Evolutionary conservation across 2,113 vertebrate species (phyloP).

Genomic region (Melierax canorus): DNA sequence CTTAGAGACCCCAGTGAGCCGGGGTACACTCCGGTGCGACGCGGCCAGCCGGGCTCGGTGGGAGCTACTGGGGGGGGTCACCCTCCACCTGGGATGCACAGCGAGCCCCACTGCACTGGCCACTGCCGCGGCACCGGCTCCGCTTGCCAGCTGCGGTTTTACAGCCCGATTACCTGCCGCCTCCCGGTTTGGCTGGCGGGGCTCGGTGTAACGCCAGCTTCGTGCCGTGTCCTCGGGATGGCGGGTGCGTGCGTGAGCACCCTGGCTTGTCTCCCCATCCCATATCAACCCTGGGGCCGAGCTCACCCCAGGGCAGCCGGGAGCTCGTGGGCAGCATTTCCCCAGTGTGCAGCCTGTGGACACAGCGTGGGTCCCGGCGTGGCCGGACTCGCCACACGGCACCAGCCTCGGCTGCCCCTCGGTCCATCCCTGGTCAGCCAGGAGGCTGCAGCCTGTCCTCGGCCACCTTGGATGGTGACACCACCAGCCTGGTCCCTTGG

Average conservation of each 20-base stretch:
- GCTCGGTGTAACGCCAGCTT: fast-evolving
- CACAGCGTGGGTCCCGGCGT: fast-evolving
- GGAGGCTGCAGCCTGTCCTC: background rate
- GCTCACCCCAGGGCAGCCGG: fast-evolving
- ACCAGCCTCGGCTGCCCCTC: no score
- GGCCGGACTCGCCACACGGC: fast-evolving
- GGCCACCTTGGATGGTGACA: fast-evolving
- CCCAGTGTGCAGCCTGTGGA: fast-evolving
- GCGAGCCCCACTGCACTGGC: background rate
- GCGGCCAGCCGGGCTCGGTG: fast-evolving
- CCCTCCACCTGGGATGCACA: background rate
- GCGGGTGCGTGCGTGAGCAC: fast-evolving
- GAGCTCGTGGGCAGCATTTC: fast-evolving
- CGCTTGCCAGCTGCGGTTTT: background rate
- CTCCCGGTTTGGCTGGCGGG: background rate
- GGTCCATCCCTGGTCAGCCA: background rate
- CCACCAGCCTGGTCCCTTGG: background rate
- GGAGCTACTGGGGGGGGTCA: background rate
- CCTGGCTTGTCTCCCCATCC: fast-evolving
- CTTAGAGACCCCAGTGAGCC: background rate
- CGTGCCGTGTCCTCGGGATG: fast-evolving
- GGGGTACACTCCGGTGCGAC: background rate
- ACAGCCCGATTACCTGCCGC: background rate
- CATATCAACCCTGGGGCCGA: background rate
- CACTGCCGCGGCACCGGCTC: fast-evolving